Evolutionary conservation across 2,113 vertebrate genomes (phyloP).

Genomic region (Trochalopteron elliotii): DNA sequence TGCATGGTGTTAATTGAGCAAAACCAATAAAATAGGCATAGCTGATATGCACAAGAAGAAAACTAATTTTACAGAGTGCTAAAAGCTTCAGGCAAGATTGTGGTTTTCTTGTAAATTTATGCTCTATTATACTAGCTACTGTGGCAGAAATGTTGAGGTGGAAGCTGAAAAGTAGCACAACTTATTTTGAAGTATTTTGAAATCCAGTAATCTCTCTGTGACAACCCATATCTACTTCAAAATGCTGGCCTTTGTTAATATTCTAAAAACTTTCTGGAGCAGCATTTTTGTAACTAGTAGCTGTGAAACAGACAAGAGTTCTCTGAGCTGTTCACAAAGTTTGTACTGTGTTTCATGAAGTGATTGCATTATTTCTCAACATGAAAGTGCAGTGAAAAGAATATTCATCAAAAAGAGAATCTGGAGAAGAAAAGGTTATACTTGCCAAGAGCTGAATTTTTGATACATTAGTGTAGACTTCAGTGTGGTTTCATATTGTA

Average conservation of each 20-base stretch:
- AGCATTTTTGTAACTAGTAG: not conserved
- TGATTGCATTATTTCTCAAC: not conserved
- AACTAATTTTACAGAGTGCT: conserved; percentile 2
- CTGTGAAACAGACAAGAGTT: not conserved
- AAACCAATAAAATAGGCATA: conserved; percentile 31
- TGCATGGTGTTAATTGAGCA: conserved; percentile 29
- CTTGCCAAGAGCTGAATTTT: not conserved
- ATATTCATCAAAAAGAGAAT: not conserved
- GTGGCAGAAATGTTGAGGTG: not conserved
- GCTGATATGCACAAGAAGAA: not conserved
- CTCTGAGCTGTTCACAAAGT: not conserved
- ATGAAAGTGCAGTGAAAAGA: not conserved
- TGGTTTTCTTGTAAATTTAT: conserved; percentile 22
- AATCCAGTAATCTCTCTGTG: not conserved
- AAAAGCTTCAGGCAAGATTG: not conserved
- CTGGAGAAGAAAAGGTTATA: not conserved
- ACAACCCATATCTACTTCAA: not conserved
- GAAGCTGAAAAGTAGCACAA: not conserved
- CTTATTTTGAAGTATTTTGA: not conserved
- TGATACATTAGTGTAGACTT: not conserved
- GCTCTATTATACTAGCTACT: not conserved
- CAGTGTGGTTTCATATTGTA: not conserved
- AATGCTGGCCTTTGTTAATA: not conserved
- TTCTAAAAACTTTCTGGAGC: not conserved
- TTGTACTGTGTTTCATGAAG: not conserved